Base-by-base conservation (phyloP, 37 sponge, comb jelly and placozoan genomes). In the Bolinopsis microptera region DNA sequence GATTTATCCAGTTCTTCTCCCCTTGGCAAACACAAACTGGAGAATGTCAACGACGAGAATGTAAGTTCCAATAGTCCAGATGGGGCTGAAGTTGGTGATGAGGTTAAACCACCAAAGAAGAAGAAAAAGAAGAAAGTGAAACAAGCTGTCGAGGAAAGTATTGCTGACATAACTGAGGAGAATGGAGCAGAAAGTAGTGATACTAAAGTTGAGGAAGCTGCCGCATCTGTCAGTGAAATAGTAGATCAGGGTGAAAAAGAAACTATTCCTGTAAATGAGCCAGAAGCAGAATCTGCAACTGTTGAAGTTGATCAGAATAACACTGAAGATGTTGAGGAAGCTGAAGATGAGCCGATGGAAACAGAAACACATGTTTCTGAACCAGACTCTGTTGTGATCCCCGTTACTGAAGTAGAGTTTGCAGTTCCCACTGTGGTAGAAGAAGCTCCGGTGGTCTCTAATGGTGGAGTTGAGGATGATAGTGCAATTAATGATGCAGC, bases 121-220 rank as follows among this genome's bases (percentile, higher is more conserved):
- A 41, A 86, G 90, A 86, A 39, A 86, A 41, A 86, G 90, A 41
- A 86, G 90, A 35, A 36, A 35, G 37, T 8, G 26, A 28, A 72
- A 72, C 31, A 5, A 21, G 26, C 26, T 5, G 75, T 28, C 26
- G 75, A 72, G 75, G n/a, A 72, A 72, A 21, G 13, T 13, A 21
- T 22, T 22, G 68, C 13, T 22, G 68, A 67, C 13, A 21, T 21
- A 21, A 21, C 68, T 67, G 68, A 67, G 21, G 68, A 67, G 68
- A 21, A 22, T 13, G 68, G 18, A 22, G 68, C 13, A 67, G 68
- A 67, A 67, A 67, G 18, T 22, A 21, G 18, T 67, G 68, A 67
- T 22, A 21, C 13, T 22, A 21, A 13, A 21, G 68, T 21, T 67
- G 68, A 67, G 21, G 68, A 67, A 67, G 68, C 21, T 13, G 68